Base-by-base conservation (phyloP, 1,140 invertebrate species). In the Drosophila trapezifrons region DNA sequence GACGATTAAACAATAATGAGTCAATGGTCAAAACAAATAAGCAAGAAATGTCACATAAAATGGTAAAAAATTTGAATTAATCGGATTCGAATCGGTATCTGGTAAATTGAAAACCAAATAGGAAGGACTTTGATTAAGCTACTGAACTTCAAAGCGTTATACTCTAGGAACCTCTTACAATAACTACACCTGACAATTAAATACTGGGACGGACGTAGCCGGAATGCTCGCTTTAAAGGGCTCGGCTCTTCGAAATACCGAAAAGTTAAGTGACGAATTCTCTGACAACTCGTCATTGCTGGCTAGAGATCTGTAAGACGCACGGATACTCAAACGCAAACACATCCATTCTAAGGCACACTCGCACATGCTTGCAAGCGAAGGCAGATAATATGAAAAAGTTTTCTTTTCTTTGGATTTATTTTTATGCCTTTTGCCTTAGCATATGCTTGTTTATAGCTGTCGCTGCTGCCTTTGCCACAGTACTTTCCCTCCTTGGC, bases 361-460 rank as follows among this genome's bases (percentile, higher is more conserved):
- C 58, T 60, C 37, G 6, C 51, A 47, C 35, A 25, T 49, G 25
- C 15, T 12, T 60, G 54, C 47, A 45, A 45, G 45, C 54, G 66
- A 45, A 76, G 72, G 54, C 47, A 78, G 78, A 86, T 86, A 86
- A 87, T 83, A 83, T 79, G 64, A 63, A 76, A 78, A 86, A 87
- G 76, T 87, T 83, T 63, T 66, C 51, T 51, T 63, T 75, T 45
- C 45, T 59, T 69, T 63, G 79, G 42, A 70, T 75, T 86, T 79
- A 83, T 86, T 86, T 86, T 86, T 87, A 83, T 86, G 83, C 72
- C 70, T 79, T 73, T 75, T 78, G 47, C 71, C 72, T 87, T 83
- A 79, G 79, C 83, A 86, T 87, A 86, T 87, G 83, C 79, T 86
- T 87, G 76, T 86, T 85, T 82, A 87, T 82, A 66, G 78, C 35